phyloP scores from a whole-genome alignment of 2,113 vertebrate genomes.

The Passer domesticus region DNA sequence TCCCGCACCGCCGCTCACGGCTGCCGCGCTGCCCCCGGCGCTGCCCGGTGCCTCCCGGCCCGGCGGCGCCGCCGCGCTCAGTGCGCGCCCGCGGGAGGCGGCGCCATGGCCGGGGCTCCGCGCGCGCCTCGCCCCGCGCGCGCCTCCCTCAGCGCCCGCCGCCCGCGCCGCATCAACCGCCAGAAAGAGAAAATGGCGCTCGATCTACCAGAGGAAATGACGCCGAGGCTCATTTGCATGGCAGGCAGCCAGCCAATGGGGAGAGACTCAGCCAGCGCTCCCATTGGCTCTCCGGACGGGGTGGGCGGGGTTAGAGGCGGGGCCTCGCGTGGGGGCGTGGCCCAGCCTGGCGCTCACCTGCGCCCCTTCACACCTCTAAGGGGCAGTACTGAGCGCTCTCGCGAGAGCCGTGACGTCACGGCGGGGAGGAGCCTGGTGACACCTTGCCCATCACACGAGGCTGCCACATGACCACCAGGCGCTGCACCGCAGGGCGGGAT shows the following conservation, averaged over 20 bases:
- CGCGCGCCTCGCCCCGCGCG: neutral
- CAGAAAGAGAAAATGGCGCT: constrained; percentile 86
- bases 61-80: too few species aligned
- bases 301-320: neutral
- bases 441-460: neutral
- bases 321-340: neutral
- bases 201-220: constrained; percentile 78
- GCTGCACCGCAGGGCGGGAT: neutral
- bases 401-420: constrained; percentile 32
- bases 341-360: neutral
- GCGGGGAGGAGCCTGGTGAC: neutral
- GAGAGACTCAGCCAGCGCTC: neutral
- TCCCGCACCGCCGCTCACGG: too few species aligned
- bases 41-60: too few species aligned
- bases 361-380: neutral
- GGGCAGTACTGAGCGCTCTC: constrained; percentile 11
- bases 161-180: constrained; percentile 57
- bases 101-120: neutral
- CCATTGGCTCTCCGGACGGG: neutral
- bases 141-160: neutral
- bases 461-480: neutral
- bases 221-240: constrained; percentile 74
- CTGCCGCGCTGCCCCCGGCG: too few species aligned
- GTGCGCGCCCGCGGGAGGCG: neutral
- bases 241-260: constrained; percentile 67